Evolutionary conservation across 1,140 invertebrate species (phyloP).

Genomic region (Drosophila kanapiae): DNA sequence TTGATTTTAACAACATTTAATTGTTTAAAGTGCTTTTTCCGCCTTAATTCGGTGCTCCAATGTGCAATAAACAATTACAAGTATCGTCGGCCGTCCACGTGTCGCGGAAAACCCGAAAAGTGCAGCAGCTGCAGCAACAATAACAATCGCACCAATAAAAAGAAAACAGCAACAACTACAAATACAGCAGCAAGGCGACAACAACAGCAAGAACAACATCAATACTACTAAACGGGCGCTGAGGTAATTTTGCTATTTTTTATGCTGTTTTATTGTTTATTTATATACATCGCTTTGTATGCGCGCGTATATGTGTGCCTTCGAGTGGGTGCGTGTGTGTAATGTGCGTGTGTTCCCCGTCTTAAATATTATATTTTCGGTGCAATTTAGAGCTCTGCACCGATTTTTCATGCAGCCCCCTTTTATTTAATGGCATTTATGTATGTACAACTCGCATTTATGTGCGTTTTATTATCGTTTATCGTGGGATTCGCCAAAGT

Average conservation of each 20-base stretch:
- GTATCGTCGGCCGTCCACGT: constrained; percentile 31
- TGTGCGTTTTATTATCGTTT: constrained; percentile 23
- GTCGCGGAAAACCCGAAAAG: constrained; percentile 31
- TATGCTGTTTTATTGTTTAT: constrained; percentile 68
- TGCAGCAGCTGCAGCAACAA: constrained; percentile 67
- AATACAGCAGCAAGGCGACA: constrained; percentile 53
- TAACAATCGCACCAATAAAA: constrained; percentile 62
- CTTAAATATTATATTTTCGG: constrained; percentile 54
- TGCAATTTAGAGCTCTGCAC: constrained; percentile 59
- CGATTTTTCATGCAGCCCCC: constrained; percentile 18
- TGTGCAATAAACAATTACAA: constrained; percentile 51
- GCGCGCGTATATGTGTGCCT: constrained; percentile 22
- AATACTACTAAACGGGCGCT: constrained; percentile 53
- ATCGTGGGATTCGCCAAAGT: constrained; percentile 35
- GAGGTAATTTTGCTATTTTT: constrained; percentile 82
- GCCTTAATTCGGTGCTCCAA: constrained; percentile 23
- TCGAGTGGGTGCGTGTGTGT: constrained; percentile 23
- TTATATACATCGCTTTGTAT: constrained; percentile 66
- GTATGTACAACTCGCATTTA: constrained; percentile 2
- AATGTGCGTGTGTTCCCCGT: constrained; percentile 53
- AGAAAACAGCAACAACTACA: constrained; percentile 66
- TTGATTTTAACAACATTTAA: constrained; percentile 45
- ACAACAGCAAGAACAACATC: constrained; percentile 43
- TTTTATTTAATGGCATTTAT: constrained; percentile 35
- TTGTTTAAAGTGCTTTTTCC: constrained; percentile 11